A percentile compares a stretch with the other conserved stretches of the same genome.
Evolutionary conservation across 1,140 invertebrate genomes (phyloP).

Genomic region (Coptotermes formosanus): DNA sequence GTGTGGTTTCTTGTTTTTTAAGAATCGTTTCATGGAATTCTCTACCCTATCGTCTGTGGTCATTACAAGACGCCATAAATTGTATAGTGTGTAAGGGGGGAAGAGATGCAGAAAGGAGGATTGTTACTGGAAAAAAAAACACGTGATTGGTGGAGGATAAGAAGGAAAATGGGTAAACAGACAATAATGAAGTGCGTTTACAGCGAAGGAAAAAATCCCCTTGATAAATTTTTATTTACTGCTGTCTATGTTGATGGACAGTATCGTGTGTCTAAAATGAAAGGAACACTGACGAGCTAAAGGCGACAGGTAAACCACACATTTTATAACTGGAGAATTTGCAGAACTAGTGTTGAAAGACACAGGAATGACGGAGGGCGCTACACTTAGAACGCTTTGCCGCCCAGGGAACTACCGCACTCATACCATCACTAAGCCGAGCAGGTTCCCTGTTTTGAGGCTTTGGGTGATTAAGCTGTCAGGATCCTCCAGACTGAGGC

Average conservation of each 20-base stretch:
- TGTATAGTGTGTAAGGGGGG: background rate
- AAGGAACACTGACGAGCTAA: too few species aligned
- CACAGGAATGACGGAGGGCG: too few species aligned
- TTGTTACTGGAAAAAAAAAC: background rate
- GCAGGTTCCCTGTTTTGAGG: too few species aligned
- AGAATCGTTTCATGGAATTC: background rate
- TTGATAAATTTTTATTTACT: background rate
- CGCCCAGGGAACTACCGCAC: too few species aligned
- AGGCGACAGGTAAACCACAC: too few species aligned
- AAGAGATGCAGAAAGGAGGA: background rate
- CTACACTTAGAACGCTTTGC: too few species aligned
- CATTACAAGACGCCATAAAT: background rate
- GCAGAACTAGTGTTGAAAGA: too few species aligned
- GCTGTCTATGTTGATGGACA: background rate
- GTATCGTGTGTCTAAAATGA: too few species aligned
- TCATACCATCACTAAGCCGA: too few species aligned
- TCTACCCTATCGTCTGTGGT: background rate
- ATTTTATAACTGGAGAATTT: too few species aligned
- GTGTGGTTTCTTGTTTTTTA: background rate
- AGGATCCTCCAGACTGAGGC: too few species aligned
- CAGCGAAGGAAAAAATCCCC: background rate
- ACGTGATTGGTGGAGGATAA: background rate
- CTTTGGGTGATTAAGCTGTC: too few species aligned
- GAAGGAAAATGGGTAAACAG: background rate
- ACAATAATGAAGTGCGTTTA: background rate